These are phyloP conservation scores for Mugil cephalus DNA, from an alignment of 2,113 vertebrate genomes.

Conservation along the genomic window DNA sequence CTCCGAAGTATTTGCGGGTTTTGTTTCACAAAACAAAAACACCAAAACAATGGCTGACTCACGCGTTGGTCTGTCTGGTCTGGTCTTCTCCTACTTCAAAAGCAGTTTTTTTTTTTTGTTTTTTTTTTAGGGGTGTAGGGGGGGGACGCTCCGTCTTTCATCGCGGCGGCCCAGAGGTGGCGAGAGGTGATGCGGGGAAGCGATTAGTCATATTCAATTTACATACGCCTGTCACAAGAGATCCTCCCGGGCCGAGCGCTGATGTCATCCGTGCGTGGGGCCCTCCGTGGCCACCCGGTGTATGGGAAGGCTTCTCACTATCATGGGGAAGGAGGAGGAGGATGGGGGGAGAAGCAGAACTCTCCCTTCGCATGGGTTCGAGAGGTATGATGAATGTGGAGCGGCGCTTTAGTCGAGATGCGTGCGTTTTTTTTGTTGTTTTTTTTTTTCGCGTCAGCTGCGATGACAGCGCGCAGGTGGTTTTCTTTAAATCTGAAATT, in stretches of 20 bases:
- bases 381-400: constrained; percentile 63
- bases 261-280: constrained; percentile 81
- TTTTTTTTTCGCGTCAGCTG: constrained; percentile 31
- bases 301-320: constrained; percentile 67
- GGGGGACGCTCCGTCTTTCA: constrained; percentile 75
- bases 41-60: constrained; percentile 8
- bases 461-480: constrained; percentile 22
- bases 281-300: constrained; percentile 62
- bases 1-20: constrained; percentile 9
- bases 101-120: too few relatives aligned
- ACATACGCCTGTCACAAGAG: constrained; percentile 82
- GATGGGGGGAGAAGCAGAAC: not conserved
- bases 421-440: too few relatives aligned
- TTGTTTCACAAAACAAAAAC: constrained; percentile 5
- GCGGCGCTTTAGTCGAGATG: constrained; percentile 34
- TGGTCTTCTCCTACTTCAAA: constrained; percentile 75
- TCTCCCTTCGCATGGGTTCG: constrained; percentile 39
- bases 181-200: constrained; percentile 77
- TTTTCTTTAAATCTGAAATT: constrained; percentile 51
- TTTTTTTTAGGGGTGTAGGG: too few relatives aligned
- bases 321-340: constrained; percentile 17
- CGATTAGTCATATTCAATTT: constrained; percentile 86
- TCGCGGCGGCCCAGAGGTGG: constrained; percentile 68
- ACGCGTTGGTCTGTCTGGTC: not conserved
- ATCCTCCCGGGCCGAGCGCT: constrained; percentile 60